phyloP scores from a whole-genome alignment of 2,113 vertebrate genomes.

The Tachysurus vachellii region DNA sequence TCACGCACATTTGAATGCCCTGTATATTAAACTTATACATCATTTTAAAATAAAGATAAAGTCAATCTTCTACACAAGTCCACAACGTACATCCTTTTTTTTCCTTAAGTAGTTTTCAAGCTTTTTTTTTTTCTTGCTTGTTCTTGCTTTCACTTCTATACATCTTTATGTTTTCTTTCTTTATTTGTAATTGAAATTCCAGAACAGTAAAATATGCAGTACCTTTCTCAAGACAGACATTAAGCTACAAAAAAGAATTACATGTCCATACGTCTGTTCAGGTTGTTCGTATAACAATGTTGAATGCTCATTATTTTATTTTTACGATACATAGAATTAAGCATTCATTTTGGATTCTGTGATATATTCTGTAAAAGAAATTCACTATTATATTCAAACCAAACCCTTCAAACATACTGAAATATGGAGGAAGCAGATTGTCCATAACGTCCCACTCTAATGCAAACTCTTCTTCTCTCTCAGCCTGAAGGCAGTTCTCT shows the following conservation, averaged over 20 bases:
- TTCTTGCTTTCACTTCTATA: not conserved
- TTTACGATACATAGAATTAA: not conserved
- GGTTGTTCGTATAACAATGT: not conserved
- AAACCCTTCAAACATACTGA: not conserved
- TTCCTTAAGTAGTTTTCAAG: not conserved
- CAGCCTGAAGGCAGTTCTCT: conserved; percentile 87
- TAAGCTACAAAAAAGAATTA: not conserved
- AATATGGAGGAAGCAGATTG: not conserved
- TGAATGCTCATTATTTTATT: not conserved
- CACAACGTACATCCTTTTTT: not conserved
- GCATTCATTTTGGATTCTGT: not conserved
- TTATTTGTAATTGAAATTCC: not conserved
- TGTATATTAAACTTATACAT: not conserved
- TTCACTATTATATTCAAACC: not conserved
- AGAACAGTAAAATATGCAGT: not conserved
- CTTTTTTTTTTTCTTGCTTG: not conserved
- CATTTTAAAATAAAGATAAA: not conserved
- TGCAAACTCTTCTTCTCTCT: not conserved
- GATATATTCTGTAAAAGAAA: not conserved
- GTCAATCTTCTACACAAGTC: not conserved
- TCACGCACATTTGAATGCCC: not conserved
- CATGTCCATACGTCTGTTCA: not conserved
- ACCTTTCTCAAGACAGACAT: not conserved
- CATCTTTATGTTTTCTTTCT: not conserved
- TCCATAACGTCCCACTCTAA: not conserved